Base-by-base conservation (phyloP, 2,113 vertebrate species). In the Rhinichthys klamathensis region DNA sequence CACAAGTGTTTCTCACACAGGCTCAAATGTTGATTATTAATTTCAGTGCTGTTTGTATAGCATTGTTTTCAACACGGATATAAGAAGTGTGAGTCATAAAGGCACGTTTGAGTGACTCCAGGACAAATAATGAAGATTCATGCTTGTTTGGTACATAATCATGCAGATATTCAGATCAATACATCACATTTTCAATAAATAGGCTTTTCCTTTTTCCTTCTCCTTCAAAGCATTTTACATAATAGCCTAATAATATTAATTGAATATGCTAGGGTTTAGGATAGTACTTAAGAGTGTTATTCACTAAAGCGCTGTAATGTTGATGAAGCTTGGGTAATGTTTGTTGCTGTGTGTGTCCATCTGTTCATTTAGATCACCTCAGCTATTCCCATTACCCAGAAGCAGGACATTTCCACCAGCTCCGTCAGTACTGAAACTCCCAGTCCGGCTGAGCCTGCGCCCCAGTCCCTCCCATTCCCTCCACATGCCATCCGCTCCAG, bases 391-490 rank as follows among this genome's bases (percentile, higher is more conserved):
- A 72, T 30, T n/a, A 49, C 44, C 49, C 88, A 89, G 83, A 93
- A 96, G 90, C 96, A 96, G 87, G 97, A 98, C 77, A 90, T 91
- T 85, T 89, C 91, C 1, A 94, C 91, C 89, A 97, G 95, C 91
- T 90, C 91, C 0, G 92, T 91, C 90, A 96, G 95, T 90, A 90
- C 94, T 58, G 97, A 99, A 92, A 90, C 94, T 72, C 89, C 96
- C 8, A 86, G 78, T 85, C 91, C 91, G 54, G 82, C 91, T 0
- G 96, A 98, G 49, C 65, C 93, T 32, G 10, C 94, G 18, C 96
- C 92, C 0, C 96, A 96, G 88, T 96, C 96, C 0, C 94, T 98
- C 90, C 95, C 97, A 3, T 96, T 96, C 79, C 95, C 96, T 0
- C 92, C 94, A 77, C 93, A 90, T 88, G 92, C 94, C 75, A 88